phyloP scores from a whole-genome alignment of 2,797 vertebrate species.

The Sebastes kiyomatsui region DNA sequence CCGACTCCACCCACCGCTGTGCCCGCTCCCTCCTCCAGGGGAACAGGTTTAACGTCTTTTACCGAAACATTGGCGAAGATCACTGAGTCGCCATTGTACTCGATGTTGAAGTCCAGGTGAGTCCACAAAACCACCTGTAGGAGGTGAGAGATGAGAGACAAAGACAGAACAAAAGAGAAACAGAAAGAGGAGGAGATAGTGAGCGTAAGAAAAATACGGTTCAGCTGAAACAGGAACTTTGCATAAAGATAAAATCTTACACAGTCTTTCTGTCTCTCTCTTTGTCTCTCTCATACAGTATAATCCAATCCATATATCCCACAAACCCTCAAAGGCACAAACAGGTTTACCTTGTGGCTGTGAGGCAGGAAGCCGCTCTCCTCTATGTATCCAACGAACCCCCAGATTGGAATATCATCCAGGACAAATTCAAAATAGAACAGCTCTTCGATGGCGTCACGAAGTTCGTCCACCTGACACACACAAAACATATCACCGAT shows the following conservation, averaged over 20 bases:
- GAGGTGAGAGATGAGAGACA: background rate
- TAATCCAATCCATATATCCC: background rate
- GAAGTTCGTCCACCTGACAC: conserved; percentile 89
- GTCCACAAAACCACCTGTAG: conserved; percentile 90
- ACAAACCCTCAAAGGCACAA: background rate
- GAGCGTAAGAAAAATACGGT: background rate
- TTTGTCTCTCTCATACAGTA: background rate
- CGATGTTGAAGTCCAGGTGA: conserved; percentile 93
- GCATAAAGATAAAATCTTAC: background rate
- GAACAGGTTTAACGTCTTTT: conserved; percentile 90
- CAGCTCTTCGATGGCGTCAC: conserved; percentile 92
- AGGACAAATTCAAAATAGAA: conserved; percentile 96
- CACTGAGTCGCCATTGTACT: conserved; percentile 89
- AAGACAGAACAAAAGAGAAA: background rate
- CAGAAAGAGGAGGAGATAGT: background rate
- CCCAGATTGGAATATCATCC: conserved; percentile 92
- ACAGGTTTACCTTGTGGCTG: conserved; percentile 87
- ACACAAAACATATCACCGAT: background rate
- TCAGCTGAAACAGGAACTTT: background rate
- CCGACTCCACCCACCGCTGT: conserved; percentile 69
- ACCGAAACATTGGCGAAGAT: conserved; percentile 93
- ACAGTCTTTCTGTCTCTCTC: background rate
- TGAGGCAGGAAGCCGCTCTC: conserved; percentile 94
- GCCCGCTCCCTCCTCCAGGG: conserved; percentile 85
- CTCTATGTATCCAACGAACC: conserved; percentile 94